phyloP scores from a whole-genome alignment of 2,113 vertebrate genomes.

The Malurus alboscapulatus region DNA sequence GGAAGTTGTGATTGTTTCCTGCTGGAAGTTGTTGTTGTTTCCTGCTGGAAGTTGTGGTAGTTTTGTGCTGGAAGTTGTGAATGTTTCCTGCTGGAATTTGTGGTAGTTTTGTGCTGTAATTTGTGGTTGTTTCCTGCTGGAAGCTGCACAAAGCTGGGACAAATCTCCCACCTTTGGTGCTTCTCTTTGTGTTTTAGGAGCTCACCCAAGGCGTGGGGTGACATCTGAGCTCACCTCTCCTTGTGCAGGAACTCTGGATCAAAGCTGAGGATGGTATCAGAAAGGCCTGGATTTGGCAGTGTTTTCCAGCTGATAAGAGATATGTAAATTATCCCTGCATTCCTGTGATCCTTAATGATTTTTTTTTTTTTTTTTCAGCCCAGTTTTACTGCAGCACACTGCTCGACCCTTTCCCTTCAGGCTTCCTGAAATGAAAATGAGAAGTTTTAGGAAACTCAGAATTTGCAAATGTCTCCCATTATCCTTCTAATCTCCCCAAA shows the following conservation, averaged over 20 bases:
- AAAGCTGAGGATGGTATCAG: background rate
- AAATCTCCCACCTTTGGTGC: background rate
- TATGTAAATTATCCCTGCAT: background rate
- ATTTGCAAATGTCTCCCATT: slow-evolving; percentile 1
- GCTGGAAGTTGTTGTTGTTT: background rate
- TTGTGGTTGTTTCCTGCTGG: background rate
- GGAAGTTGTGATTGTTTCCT: no score
- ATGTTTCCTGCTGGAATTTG: no score
- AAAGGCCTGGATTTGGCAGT: background rate
- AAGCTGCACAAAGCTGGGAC: background rate
- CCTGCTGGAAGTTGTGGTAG: no score
- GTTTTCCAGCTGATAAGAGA: background rate
- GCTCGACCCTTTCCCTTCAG: background rate
- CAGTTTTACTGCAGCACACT: background rate
- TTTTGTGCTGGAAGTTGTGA: background rate
- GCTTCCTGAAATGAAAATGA: background rate
- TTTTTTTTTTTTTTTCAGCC: background rate
- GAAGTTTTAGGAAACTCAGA: background rate
- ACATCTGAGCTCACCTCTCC: background rate
- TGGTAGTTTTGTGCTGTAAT: background rate
- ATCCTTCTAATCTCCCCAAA: background rate
- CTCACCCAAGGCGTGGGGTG: background rate
- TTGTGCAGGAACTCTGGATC: background rate
- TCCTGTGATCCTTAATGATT: background rate
- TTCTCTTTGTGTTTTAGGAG: background rate